Base-by-base conservation (phyloP, 2,113 vertebrate genomes). In the Apistogramma diplotaenia region DNA sequence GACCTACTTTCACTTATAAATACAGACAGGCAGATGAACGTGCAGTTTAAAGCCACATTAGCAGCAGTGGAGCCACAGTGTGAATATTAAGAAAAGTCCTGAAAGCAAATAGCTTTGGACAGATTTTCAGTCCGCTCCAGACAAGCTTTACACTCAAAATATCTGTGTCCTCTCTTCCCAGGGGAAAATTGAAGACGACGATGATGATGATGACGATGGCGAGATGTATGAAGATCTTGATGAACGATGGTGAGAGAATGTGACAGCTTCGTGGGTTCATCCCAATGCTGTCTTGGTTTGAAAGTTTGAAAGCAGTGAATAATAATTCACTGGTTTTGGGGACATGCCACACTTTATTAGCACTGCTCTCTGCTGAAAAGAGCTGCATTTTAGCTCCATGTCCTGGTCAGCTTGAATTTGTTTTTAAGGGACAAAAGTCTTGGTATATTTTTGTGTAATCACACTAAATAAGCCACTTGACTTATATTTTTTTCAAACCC, bases 211-310 rank as follows among this genome's bases (percentile, higher is more conserved):
- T 3, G 96, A 94, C 53, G 96, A 96, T 27, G 96, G 86, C 62
- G 97, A 99, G 59, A 96, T 86, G 85, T 99, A 99, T 82, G 97
- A 99, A 93, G 97, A 97, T 60, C 94, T 98, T 83, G 96, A 94
- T 87, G 95, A 95, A 1, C 90, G 91, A 83, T 96, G 96, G 97
- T 98, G 93, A 85, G 93, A 59, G 8, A 77, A 18, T 55, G n/a
- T 74, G 15, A 56, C 78, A 65, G 12, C 31, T 55, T 31, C 3
- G 31, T 12, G 2, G 51, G 3, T 67, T 65, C 19, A 31, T 13
- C 43, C 43, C 25, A 51, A 0, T 53, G 0, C 21, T 76, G n/a
- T 27, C 16, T 49, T 51, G 40, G 10, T 13, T 31, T 51, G 49
- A 31, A 8, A 70, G 43, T 29, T 46, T 70, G 65, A 70, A 51